Evolutionary conservation across 2,113 vertebrate species (phyloP), one percentile per base, ranked within the genome.

Genomic region (Eulemur rufifrons): DNA sequence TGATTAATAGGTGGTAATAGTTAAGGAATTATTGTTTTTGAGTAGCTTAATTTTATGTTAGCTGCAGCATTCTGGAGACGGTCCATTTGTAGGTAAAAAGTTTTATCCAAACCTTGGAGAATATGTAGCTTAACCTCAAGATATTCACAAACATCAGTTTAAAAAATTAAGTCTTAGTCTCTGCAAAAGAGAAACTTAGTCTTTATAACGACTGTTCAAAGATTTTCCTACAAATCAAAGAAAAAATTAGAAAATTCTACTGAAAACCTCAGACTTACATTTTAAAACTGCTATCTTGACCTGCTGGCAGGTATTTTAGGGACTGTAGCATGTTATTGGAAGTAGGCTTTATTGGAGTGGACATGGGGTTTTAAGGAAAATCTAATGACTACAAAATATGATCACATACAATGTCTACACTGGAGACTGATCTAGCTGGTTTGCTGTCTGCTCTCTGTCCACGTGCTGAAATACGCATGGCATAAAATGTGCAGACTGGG

Each of bases 91-190:
- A 34, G 39, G n/a, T 39, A 5, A 73, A 90, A 73, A 54, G 9
- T 45, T 63, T 78, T 18, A 47, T 76, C 1, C 37, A 21, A n/a
- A 45, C 12, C 11, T 94, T 95, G 25, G 52, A n/a, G 21, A 95
- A 54, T 74, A 47, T 66, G 4, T 73, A 86, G 18, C 47, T n/a
- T 83, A 69, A 92, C 29, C 11, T 92, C 52, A 90, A 83, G 34
- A 73, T 45, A 61, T 21, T 15, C 15, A 39, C 1, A 73, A 74
- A 76, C 4, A 59, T 7, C 27, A 63, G 10, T 61, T 71, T 39
- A 69, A 95, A 47, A 92, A 89, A 61, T 37, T 85, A 91, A 85
- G 23, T n/a, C 34, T 85, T 80, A 88, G 34, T 86, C 18, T 42
- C 59, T 89, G 5, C 4, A 42, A 88, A 91, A 69, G 11, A 86